These are phyloP conservation scores for Salvelinus fontinalis DNA, from an alignment of 2,113 vertebrate genomes.

Conservation along the genomic window DNA sequence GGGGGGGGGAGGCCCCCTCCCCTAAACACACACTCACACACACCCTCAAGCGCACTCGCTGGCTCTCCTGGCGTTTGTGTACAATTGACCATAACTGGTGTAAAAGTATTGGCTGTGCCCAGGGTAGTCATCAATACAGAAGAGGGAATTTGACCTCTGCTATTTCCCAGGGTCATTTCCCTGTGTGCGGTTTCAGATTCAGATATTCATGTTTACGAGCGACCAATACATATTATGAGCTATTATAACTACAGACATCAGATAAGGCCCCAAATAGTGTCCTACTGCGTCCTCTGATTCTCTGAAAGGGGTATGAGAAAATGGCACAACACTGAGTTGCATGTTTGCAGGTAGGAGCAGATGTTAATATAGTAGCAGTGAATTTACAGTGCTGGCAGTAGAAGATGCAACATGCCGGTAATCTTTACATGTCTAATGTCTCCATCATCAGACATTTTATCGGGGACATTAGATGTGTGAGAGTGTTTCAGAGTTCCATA, in stretches of 20 bases:
- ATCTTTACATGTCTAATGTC: not conserved
- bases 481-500: not conserved
- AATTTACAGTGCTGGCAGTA: not conserved
- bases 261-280: constrained; percentile 37
- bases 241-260: constrained; percentile 24
- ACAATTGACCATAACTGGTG: constrained; percentile 37
- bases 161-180: constrained; percentile 36
- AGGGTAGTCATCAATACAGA: constrained; percentile 48
- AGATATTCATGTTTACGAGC: constrained; percentile 58
- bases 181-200: constrained; percentile 47
- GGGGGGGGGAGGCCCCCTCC: constrained; percentile 24
- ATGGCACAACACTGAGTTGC: not conserved
- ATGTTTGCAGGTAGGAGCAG: not conserved
- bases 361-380: too few relatives aligned
- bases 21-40: not conserved
- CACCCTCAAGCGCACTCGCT: not conserved
- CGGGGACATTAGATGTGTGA: not conserved
- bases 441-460: not conserved
- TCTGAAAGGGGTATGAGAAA: not conserved
- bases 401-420: not conserved
- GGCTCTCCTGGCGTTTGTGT: constrained; percentile 34
- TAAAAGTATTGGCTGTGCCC: constrained; percentile 52
- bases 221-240: constrained; percentile 45
- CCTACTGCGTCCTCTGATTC: not conserved
- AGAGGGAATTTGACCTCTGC: constrained; percentile 39